Evolutionary conservation across 2,113 vertebrate genomes (phyloP), one percentile per base, ranked within the genome.

Genomic region (Penelope pileata): DNA sequence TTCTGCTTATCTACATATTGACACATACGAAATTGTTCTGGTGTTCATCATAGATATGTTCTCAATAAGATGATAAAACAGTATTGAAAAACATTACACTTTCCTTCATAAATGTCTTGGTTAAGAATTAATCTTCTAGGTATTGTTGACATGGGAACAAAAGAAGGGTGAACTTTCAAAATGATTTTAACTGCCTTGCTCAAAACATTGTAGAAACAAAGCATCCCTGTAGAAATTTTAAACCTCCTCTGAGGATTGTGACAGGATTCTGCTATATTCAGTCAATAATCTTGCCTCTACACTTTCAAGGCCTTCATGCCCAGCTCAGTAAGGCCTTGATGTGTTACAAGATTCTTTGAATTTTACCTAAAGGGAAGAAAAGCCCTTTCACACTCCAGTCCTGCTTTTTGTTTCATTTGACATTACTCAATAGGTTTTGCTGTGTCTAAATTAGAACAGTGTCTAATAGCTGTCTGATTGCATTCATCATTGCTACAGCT

Each of bases 391-490:
- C 83, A 86, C 94, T 86, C n/a, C 43, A 81, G 73, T 53, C 93
- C 66, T 84, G 85, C 90, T 93, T 94, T 96, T 96, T 96, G 86
- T 95, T 96, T 96, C 73, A 83, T 92, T 90, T 95, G 95, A 94
- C 93, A 91, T 96, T 93, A 94, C 83, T 90, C 92, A 72, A 93
- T 93, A 68, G 54, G 48, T 84, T 93, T 95, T 95, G 86, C 90
- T 84, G 66, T 93, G 86, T 96, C 93, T 92, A 94, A 97, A 95
- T 97, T 96, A 97, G 96, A 94, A 73, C 94, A 92, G 75, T 79
- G 54, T 91, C 93, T 97, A 93, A 97, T 97, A 93, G 93, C 95
- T 97, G 95, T 96, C 96, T 96, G 88, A 95, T 95, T 96, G 76
- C 73, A 95, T 97, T 96, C 92, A 92, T 97, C 95, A 96, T 86